Evolutionary conservation across 2,113 vertebrate species (phyloP), one percentile per base, ranked within the genome.

Genomic region (Austrofundulus limnaeus): DNA sequence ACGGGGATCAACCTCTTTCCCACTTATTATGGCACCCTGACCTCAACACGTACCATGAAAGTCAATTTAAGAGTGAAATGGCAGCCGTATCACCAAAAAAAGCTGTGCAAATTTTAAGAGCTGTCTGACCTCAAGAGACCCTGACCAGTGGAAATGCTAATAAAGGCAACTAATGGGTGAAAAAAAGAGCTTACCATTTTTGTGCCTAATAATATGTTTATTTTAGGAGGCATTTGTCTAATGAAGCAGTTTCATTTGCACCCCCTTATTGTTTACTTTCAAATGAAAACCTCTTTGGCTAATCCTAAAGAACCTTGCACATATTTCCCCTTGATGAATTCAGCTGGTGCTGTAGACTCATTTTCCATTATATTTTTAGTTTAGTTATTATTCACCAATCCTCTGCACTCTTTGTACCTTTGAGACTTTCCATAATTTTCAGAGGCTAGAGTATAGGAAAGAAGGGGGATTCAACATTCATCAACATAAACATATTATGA

Each of bases 231-330:
- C 59, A 53, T 78, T 80, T 77, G 78, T 78, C 61, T 80, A 86
- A 85, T 86, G 72, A 83, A 81, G 78, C 69, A 37, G 47, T 75
- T 82, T 85, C 80, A 88, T 87, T 85, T n/a, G 80, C n/a, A 11
- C 53, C 31, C 31, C 54, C n/a, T 85, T 76, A 73, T 76, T 84
- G 77, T 84, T 89, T 83, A 34, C 77, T 78, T 70, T 74, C 52
- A 61, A 80, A 76, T 77, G 81, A 82, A 88, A 86, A 83, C 83
- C 75, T 77, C 75, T 84, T 80, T 72, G 50, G 25, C 61, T 86
- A 81, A 86, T 88, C 81, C 75, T 74, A 60, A 81, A 77, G 60
- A 85, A 81, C 69, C 66, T 48, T 79, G 60, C 75, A 41, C 54
- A 66, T 68, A 85, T 87, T 89, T 86, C 85, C 85, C 81, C 48